These are phyloP conservation scores for Microtus richardsoni DNA, from an alignment of 2,113 vertebrate genomes.

Conservation along the genomic window DNA sequence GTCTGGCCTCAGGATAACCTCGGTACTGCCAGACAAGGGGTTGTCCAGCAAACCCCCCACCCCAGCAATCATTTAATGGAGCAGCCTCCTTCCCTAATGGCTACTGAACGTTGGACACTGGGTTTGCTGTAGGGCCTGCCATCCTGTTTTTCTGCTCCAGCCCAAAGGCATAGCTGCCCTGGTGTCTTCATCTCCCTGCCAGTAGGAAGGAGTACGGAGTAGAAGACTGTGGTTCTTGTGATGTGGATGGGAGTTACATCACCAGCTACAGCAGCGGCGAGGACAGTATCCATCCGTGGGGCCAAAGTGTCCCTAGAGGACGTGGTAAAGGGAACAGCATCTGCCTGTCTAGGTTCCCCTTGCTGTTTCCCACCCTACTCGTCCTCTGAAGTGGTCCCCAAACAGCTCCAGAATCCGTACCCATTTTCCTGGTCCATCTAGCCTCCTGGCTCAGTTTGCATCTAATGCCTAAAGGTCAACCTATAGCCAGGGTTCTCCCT, in stretches of 20 bases:
- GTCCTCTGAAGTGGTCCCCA: too few species aligned
- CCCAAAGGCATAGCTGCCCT: background rate
- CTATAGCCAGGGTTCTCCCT: background rate
- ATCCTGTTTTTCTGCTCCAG: background rate
- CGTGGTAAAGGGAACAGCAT: fast-evolving
- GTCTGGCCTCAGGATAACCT: background rate
- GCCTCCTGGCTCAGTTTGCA: background rate
- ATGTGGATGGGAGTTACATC: background rate
- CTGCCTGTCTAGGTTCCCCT: fast-evolving
- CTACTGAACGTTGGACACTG: background rate
- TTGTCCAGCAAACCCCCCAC: too few species aligned
- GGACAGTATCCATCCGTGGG: background rate
- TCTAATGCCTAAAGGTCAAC: background rate
- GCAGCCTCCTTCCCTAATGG: background rate
- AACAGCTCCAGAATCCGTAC: background rate
- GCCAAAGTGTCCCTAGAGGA: too few species aligned
- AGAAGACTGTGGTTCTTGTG: background rate
- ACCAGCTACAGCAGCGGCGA: too few species aligned
- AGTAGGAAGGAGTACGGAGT: too few species aligned
- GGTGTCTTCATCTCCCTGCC: background rate
- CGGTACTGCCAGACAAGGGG: background rate
- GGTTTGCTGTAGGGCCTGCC: background rate
- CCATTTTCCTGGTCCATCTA: background rate
- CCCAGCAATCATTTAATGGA: background rate
- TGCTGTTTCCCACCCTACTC: background rate